Base-by-base conservation (phyloP, 1,140 invertebrate species). In the Oreohelix idahoensis region DNA sequence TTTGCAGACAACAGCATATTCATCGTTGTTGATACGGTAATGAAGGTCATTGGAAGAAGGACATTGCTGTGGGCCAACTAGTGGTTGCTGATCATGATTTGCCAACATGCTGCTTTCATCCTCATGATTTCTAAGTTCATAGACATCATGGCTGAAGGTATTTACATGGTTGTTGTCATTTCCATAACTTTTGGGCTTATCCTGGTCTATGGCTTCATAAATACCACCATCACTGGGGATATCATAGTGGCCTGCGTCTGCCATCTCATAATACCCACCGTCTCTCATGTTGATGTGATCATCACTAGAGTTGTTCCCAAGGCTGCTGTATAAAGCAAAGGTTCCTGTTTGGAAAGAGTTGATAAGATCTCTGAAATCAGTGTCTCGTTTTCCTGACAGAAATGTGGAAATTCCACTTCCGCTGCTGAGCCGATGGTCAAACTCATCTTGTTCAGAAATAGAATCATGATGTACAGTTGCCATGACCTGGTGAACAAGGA, bases 381-480 rank as follows among this genome's bases (percentile, higher is more conserved):
- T 74, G 71, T 83, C 81, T 63, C 38, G 23, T 51, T 81, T 83
- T 81, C 32, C 49, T 5, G 80, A 51, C 69, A 82, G 77, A 49
- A 85, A 85, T 38, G 78, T 79, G 53, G 84, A 85, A 29, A 85
- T 63, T 20, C 80, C 70, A 71, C 84, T 85, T n/a, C 76, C 82
- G 36, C 0, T 70, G 76, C 80, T 85, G 66, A 51, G 20, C n/a
- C 80, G 36, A 0, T 73, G 38, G 51, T 83, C 73, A 45, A 80
- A 29, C 0, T 83, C 76, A 36, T 82, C 74, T 53, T 51, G 29
- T 4, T 45, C 74, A 23, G 63, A 79, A 35, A 69, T 39, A 20
- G 79, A 39, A 53, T 84, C 73, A 82, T 75, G 29, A 75, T 84
- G 84, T 29, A 83, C 38, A 39, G 77, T 79, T 42, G 84, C 79